Conservation (phyloP, 2,797 vertebrate species). For the Masticophis lateralis region DNA sequence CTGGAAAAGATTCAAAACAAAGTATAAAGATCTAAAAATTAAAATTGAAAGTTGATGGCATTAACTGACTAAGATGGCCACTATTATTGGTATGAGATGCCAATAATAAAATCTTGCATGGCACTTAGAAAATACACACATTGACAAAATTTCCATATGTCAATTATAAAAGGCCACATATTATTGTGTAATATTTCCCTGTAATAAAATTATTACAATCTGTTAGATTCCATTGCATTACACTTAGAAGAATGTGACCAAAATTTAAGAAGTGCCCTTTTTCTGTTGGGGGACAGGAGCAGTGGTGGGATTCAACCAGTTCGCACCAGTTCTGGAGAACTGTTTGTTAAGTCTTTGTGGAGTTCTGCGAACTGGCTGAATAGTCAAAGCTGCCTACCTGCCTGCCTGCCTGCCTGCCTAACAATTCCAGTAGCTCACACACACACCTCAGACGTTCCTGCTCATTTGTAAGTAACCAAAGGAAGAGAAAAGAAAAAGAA, state of each 20-base stretch:
- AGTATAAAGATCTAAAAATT: not conserved
- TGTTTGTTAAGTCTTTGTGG: too few relatives aligned
- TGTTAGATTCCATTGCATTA: slow-evolving; percentile 57
- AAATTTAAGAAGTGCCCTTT: slow-evolving; percentile 62
- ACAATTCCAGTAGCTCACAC: too few relatives aligned
- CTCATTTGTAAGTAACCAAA: too few relatives aligned
- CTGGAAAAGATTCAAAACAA: not conserved
- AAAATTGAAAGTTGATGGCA: not conserved
- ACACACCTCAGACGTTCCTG: too few relatives aligned
- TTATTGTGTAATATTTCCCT: slow-evolving; percentile 34
- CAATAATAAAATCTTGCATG: not conserved
- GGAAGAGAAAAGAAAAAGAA: too few relatives aligned
- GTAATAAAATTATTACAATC: slow-evolving; percentile 51
- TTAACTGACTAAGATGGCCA: not conserved
- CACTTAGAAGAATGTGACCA: slow-evolving; percentile 64
- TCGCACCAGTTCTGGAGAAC: too few relatives aligned
- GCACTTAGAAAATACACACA: not conserved
- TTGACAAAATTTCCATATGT: not conserved
- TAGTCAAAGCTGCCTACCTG: too few relatives aligned
- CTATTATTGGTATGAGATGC: not conserved
- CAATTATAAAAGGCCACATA: not conserved
- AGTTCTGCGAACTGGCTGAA: too few relatives aligned
- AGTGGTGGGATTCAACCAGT: too few relatives aligned
- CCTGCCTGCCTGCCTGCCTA: too few relatives aligned
- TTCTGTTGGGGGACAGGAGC: slow-evolving; percentile 35